These are phyloP conservation scores for Rallus limicola DNA, from an alignment of 2,113 vertebrate species.

Conservation along the genomic window DNA sequence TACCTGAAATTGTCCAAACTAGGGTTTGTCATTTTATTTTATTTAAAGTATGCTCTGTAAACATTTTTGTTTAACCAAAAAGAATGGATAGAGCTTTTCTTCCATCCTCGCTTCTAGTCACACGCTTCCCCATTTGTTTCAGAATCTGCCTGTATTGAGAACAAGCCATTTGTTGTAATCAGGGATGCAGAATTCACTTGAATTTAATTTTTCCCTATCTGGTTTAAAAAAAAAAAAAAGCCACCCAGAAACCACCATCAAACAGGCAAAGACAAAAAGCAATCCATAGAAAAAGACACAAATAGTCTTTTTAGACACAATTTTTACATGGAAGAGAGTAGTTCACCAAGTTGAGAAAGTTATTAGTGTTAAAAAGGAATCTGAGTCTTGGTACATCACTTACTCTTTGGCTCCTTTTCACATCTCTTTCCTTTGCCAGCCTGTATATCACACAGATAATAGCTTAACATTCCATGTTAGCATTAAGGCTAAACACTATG, in stretches of 20 bases:
- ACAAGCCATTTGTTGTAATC: not conserved
- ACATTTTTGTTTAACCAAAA: not conserved
- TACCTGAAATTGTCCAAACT: not conserved
- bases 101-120: not conserved
- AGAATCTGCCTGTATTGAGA: no score
- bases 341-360: not conserved
- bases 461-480: not conserved
- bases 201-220: not conserved
- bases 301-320: not conserved
- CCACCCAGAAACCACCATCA: no score
- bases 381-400: not conserved
- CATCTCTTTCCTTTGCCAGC: not conserved
- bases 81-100: not conserved
- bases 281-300: not conserved
- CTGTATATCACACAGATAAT: not conserved
- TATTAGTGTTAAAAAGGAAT: not conserved
- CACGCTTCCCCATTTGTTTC: not conserved
- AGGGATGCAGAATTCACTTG: not conserved
- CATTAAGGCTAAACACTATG: not conserved
- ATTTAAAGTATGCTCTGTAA: not conserved
- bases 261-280: not conserved
- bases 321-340: not conserved
- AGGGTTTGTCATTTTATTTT: no score
- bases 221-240: not conserved
- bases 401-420: not conserved